Percentiles rank a stretch among this genome's conserved stretches.
These are phyloP conservation scores for Nephrotoma flavescens DNA, from an alignment of 2,888 invertebrate genomes.

Conservation along the genomic window DNA sequence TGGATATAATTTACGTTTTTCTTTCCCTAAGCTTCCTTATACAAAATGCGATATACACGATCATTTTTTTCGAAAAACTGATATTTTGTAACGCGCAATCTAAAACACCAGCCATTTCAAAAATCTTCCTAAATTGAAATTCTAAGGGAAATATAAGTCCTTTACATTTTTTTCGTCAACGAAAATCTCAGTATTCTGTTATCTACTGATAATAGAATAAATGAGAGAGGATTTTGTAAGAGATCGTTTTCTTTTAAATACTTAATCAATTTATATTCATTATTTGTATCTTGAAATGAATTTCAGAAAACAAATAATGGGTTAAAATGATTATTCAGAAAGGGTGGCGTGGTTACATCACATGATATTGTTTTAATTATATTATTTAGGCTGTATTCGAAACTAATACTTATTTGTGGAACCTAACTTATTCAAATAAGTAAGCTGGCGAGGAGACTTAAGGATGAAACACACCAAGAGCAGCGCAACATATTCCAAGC, in stretches of 20 bases:
- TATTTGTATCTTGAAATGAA: neutral
- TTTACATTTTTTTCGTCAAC: too few relatives aligned
- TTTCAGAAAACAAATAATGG: neutral
- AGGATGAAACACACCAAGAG: too few relatives aligned
- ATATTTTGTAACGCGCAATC: constrained; percentile 5
- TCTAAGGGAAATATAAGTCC: too few relatives aligned
- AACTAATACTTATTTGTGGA: too few relatives aligned
- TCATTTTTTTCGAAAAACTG: neutral
- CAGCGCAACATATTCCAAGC: too few relatives aligned
- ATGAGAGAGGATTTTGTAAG: neutral
- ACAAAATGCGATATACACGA: constrained; percentile 13
- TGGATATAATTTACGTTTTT: constrained; percentile 13
- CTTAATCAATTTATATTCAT: constrained; percentile 1
- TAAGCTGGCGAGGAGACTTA: too few relatives aligned
- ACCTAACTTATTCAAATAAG: too few relatives aligned
- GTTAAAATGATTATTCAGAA: neutral
- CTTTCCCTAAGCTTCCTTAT: constrained; percentile 15
- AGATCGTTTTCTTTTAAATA: neutral
- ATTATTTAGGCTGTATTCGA: too few relatives aligned
- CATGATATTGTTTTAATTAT: neutral
- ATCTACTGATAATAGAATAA: neutral
- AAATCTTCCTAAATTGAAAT: constrained; percentile 9
- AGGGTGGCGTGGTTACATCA: too few relatives aligned
- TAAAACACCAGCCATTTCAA: constrained; percentile 9
- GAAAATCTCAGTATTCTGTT: too few relatives aligned